These are phyloP conservation scores for Ischnura elegans DNA, from an alignment of 2,888 invertebrate genomes.

Conservation along the genomic window DNA sequence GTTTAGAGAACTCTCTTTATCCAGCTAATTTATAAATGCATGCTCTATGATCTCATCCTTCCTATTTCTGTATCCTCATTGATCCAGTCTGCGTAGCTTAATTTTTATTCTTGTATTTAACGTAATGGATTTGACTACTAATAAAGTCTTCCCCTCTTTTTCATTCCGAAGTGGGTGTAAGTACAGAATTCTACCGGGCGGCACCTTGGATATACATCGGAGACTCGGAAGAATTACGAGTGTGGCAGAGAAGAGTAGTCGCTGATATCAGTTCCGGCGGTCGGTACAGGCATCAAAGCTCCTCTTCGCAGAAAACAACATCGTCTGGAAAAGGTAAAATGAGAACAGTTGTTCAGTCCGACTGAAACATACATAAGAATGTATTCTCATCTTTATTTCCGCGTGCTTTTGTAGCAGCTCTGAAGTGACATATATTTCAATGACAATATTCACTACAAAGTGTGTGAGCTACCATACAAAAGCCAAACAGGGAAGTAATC, in stretches of 20 bases:
- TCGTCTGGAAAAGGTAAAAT: constrained; percentile 70
- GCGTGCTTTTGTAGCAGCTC: no score
- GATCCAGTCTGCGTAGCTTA: no score
- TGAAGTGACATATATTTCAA: no score
- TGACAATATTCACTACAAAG: no score
- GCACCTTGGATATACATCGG: constrained; percentile 89
- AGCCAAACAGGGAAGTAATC: no score
- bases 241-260: constrained; percentile 82
- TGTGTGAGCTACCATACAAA: no score
- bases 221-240: constrained; percentile 84
- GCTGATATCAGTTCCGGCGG: constrained; percentile 74
- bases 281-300: constrained; percentile 38
- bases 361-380: neutral
- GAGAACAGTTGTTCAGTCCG: neutral
- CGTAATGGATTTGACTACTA: no score
- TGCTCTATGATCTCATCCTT: no score
- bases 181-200: constrained; percentile 86
- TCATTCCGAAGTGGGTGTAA: constrained; percentile 80
- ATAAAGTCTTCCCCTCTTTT: neutral
- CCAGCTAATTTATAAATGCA: no score
- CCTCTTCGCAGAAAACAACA: constrained; percentile 65
- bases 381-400: neutral
- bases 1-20: no score
- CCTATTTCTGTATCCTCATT: no score
- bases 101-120: no score